Base-by-base conservation (phyloP, 1,140 invertebrate species). In the Zaprionus vittiger region DNA sequence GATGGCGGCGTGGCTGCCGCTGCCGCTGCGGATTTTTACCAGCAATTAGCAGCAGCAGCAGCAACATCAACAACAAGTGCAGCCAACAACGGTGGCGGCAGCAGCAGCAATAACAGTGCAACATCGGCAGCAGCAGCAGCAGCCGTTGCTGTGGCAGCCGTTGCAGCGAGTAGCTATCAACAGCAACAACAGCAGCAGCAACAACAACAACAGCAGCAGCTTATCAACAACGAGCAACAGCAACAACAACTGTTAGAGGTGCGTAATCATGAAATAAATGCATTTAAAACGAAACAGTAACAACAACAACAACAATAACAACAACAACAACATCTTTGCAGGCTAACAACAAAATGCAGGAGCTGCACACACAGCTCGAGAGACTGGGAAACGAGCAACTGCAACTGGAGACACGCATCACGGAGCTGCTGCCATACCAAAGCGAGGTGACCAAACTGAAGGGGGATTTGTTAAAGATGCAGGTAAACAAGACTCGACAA, bases 371-470 rank as follows among this genome's bases (percentile, higher is more conserved):
- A 44, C 91, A 93, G 70, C 70, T 93, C 62, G 92, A 93, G 54
- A 75, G 89, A 66, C 86, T 95, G 89, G 92, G 92, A 31, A 93
- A 92, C 55, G 94, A 95, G 70, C 94, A 95, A 74, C 83, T 86
- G 37, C 92, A 91, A 56, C 84, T 95, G 74, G 93, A 94, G 82
- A 89, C 93, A 73, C 93, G 94, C 76, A 91, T 95, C 59, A 91
- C 84, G 5, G 94, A 94, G 73, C 83, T 94, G 69, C 75, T 93
- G 72, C 82, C 92, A 69, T 92, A 94, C 77, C 93, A 94, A 64
- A 92, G 85, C 62, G 94, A 94, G 85, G 80, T 94, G 77, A 85
- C 83, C 66, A 83, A 91, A 68, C 77, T 95, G 47, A 93, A 93
- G 79, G 92, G 93, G 20, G 94, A 95, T 91, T 89, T 94, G 64